Conservation (phyloP, 2,888 invertebrate genomes). For the Eremobia ochroleuca region DNA sequence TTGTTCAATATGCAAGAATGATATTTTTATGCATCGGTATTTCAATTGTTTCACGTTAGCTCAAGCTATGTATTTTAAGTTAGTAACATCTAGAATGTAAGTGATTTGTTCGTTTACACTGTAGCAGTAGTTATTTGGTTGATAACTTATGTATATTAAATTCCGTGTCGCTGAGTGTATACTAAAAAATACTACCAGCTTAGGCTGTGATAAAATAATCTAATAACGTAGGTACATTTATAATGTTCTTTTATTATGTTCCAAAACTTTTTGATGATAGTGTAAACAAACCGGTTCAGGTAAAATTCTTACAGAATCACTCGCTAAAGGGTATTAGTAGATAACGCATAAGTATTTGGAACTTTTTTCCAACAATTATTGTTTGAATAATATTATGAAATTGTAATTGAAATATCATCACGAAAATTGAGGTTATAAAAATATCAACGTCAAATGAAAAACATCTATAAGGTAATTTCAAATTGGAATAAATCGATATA, state of each 20-base stretch:
- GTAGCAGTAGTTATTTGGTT: neutral
- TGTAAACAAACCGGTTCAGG: neutral
- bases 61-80: neutral
- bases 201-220: neutral
- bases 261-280: neutral
- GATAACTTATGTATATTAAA: neutral
- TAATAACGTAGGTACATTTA: neutral
- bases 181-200: neutral
- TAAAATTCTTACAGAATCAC: neutral
- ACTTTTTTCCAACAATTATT: neutral
- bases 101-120: neutral
- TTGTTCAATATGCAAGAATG: neutral
- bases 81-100: neutral
- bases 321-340: neutral
- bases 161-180: neutral
- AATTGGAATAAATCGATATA: neutral
- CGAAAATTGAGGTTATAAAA: too few species aligned
- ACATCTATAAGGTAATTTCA: too few species aligned
- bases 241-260: too few species aligned
- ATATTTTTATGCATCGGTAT: neutral
- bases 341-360: neutral
- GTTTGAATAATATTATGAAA: neutral
- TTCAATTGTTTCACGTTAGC: neutral
- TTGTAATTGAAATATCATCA: neutral
- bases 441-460: too few species aligned